Percentiles rank a stretch among this genome's conserved stretches.
phyloP scores from a whole-genome alignment of 2,888 invertebrate genomes.

The Sycophila texana region DNA sequence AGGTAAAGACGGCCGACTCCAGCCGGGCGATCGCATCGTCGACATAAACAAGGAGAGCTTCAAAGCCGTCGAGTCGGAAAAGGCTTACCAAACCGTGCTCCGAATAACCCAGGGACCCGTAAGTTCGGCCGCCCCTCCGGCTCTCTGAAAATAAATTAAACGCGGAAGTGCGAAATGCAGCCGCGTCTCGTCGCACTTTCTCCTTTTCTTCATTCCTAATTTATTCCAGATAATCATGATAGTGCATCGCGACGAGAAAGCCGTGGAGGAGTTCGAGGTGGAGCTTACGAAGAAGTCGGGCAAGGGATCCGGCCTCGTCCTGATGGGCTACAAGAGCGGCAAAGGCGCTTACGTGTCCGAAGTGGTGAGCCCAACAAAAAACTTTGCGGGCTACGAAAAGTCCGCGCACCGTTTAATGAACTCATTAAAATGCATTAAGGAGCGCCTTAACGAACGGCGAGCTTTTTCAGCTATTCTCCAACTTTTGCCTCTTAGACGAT shows the following conservation, averaged over 20 bases:
- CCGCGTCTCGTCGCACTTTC: background rate
- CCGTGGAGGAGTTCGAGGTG: constrained; percentile 80
- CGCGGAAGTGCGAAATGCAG: background rate
- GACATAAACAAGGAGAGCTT: constrained; percentile 90
- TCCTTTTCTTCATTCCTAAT: constrained; percentile 26
- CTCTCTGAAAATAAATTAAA: background rate
- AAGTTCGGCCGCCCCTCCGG: too few relatives aligned
- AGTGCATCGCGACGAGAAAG: constrained; percentile 82
- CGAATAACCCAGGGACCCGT: constrained; percentile 88
- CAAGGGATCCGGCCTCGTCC: constrained; percentile 90
- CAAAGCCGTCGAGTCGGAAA: constrained; percentile 88
- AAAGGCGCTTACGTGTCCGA: constrained; percentile 94
- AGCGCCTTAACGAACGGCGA: background rate
- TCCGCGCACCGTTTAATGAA: background rate
- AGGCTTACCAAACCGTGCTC: constrained; percentile 89
- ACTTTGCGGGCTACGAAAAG: background rate
- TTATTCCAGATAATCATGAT: constrained; percentile 85
- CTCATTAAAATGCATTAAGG: background rate
- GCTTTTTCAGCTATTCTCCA: background rate
- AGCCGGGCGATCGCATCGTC: constrained; percentile 94
- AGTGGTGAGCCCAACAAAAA: constrained; percentile 81
- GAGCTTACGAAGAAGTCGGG: constrained; percentile 92
- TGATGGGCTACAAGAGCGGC: constrained; percentile 86
- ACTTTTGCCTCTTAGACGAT: too few relatives aligned
- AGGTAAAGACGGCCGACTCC: constrained; percentile 91